Conservation (phyloP, 2,113 vertebrate genomes). For the Phyllostomus discolor region DNA sequence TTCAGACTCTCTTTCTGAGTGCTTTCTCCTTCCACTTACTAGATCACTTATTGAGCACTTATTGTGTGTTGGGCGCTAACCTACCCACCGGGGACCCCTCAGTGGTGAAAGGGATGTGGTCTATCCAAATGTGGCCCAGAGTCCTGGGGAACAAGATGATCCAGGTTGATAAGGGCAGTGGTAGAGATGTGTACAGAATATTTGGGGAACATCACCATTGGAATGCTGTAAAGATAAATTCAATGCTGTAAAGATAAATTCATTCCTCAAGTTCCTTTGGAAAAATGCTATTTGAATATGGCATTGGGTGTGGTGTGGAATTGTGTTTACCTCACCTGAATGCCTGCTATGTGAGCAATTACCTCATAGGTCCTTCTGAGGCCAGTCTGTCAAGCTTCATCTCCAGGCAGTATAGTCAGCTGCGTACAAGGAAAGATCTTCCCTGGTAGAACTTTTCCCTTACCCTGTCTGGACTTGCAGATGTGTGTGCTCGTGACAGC, state of each 20-base stretch:
- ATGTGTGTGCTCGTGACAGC: not conserved
- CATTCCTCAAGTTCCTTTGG: conserved; percentile 27
- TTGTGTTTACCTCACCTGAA: not conserved
- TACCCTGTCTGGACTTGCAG: not conserved
- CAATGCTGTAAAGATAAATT: not conserved
- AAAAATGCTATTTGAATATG: not conserved
- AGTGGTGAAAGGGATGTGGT: not conserved
- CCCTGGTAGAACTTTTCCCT: rapidly evolving
- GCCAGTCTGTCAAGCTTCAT: not conserved
- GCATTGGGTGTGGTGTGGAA: not conserved
- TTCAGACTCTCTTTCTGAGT: not conserved
- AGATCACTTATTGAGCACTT: not conserved
- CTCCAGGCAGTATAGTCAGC: not conserved
- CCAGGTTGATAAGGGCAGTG: rapidly evolving
- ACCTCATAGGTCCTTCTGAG: not conserved
- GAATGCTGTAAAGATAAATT: not conserved
- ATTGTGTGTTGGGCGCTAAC: not conserved
- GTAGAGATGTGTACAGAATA: not conserved
- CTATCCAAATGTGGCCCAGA: not conserved
- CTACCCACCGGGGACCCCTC: too few relatives aligned
- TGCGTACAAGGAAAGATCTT: not conserved
- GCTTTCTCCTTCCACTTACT: not conserved
- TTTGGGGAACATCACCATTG: not conserved
- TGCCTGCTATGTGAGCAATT: not conserved
- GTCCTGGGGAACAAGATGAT: not conserved